Percentiles rank a stretch among this genome's conserved stretches.
phyloP scores from a whole-genome alignment of 2,113 vertebrate genomes.

The Verasper variegatus region DNA sequence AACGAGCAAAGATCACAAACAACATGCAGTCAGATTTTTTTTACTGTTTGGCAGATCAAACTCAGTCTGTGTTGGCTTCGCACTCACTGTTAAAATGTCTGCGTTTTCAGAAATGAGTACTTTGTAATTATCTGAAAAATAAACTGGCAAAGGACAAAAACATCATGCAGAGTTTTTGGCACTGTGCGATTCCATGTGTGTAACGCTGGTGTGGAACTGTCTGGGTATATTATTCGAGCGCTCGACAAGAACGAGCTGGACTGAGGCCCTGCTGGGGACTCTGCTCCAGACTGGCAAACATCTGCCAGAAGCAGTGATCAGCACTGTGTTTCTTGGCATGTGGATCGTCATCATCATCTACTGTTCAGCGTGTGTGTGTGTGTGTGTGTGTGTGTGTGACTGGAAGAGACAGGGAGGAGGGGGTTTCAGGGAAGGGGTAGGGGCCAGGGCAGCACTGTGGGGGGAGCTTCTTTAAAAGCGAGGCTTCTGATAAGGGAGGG shows the following conservation, averaged over 20 bases:
- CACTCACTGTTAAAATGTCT: slow-evolving; percentile 6
- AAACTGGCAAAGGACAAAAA: slow-evolving; percentile 31
- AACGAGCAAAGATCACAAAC: slow-evolving; percentile 34
- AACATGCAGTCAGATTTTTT: slow-evolving; percentile 20
- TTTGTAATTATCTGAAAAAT: slow-evolving; percentile 25
- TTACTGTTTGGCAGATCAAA: slow-evolving; percentile 26
- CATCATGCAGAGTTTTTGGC: slow-evolving; percentile 28
- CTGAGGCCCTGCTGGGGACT: slow-evolving; percentile 10
- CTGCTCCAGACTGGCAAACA: slow-evolving; percentile 30
- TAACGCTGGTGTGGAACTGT: slow-evolving; percentile 22
- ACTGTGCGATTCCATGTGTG: not conserved
- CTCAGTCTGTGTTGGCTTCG: slow-evolving; percentile 10
- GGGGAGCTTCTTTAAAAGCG: slow-evolving; percentile 44
- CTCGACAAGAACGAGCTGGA: slow-evolving; percentile 31
- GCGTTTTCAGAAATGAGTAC: slow-evolving; percentile 17
- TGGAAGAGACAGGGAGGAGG: slow-evolving; percentile 35
- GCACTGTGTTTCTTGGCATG: slow-evolving; percentile 29
- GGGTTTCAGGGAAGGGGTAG: slow-evolving; percentile 34
- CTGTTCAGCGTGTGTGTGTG: slow-evolving; percentile 21
- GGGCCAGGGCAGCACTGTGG: slow-evolving; percentile 71
- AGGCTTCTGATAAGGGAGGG: slow-evolving; percentile 56
- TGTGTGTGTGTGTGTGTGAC: slow-evolving; percentile 19
- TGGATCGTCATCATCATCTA: slow-evolving; percentile 20
- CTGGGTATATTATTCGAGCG: slow-evolving; percentile 23
- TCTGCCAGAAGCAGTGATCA: slow-evolving; percentile 43